These are phyloP conservation scores for Elegia similella DNA, from an alignment of 2,888 invertebrate genomes.

Conservation along the genomic window DNA sequence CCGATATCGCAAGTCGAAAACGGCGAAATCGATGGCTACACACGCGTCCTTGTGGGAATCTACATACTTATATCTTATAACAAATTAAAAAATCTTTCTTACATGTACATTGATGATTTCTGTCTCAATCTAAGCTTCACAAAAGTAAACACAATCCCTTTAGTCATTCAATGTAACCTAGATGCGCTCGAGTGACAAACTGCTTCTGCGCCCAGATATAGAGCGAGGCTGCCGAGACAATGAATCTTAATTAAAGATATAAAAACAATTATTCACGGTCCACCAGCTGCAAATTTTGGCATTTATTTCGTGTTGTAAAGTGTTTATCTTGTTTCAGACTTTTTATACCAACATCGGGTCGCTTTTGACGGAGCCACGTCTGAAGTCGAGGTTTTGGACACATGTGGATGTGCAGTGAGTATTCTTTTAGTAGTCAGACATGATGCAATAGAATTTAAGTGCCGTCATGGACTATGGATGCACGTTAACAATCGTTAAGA, in stretches of 20 bases:
- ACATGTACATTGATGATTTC: too few relatives aligned
- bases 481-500: too few relatives aligned
- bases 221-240: conserved; percentile 36
- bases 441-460: too few relatives aligned
- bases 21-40: too few relatives aligned
- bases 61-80: too few relatives aligned
- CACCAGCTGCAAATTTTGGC: conserved; percentile 6
- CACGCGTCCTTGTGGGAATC: too few relatives aligned
- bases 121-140: neutral
- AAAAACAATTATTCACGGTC: conserved; percentile 11
- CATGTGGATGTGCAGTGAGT: conserved; percentile 90
- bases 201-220: conserved; percentile 48
- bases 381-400: conserved; percentile 89
- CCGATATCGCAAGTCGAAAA: too few relatives aligned
- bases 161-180: conserved; percentile 47
- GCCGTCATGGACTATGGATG: too few relatives aligned
- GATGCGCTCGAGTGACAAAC: conserved; percentile 50
- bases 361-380: conserved; percentile 88
- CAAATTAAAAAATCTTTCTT: neutral
- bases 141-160: conserved; percentile 2
- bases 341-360: conserved; percentile 85
- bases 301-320: neutral
- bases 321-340: conserved; percentile 22
- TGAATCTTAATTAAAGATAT: conserved; percentile 20
- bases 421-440: too few relatives aligned